phyloP scores from a whole-genome alignment of 2,888 invertebrate species.

The Epicampocera succincta region DNA sequence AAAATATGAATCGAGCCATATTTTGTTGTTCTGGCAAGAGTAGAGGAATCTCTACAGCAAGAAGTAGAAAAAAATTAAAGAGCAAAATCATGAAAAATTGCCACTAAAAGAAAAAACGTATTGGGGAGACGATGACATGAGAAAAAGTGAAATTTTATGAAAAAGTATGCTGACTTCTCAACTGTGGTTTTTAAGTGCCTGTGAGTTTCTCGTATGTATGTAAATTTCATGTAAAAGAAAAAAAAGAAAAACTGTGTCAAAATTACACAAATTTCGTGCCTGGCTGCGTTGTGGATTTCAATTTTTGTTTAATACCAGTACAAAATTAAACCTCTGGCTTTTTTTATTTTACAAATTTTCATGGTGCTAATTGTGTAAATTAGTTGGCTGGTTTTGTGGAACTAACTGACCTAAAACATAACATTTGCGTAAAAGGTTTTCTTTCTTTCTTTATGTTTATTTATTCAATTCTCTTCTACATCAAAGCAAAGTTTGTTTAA shows the following conservation, averaged over 20 bases:
- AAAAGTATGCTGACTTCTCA: slow-evolving; percentile 41
- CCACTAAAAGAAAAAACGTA: slow-evolving; percentile 2
- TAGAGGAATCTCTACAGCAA: no score
- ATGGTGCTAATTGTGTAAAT: slow-evolving; percentile 59
- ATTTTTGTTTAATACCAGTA: slow-evolving; percentile 13
- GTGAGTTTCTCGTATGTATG: slow-evolving; percentile 26
- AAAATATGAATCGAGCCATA: slow-evolving; percentile 23
- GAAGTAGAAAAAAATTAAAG: slow-evolving; percentile 2
- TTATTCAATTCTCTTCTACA: slow-evolving; percentile 4
- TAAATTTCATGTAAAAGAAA: slow-evolving; percentile 26
- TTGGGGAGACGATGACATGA: background rate
- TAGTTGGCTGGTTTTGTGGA: slow-evolving; percentile 3
- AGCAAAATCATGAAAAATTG: slow-evolving; percentile 48
- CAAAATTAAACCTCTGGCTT: slow-evolving; percentile 17
- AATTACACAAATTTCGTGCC: slow-evolving; percentile 53
- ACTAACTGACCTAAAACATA: slow-evolving; percentile 57
- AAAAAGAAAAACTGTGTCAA: slow-evolving; percentile 49
- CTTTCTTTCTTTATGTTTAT: slow-evolving; percentile 11
- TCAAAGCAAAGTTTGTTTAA: background rate
- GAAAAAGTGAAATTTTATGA: slow-evolving; percentile 57
- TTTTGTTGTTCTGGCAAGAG: slow-evolving; percentile 22
- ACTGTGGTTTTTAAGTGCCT: slow-evolving; percentile 7
- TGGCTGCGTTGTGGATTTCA: slow-evolving; percentile 40
- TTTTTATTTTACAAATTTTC: slow-evolving; percentile 34
- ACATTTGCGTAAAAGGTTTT: slow-evolving; percentile 46